Conservation (phyloP, 2,113 vertebrate genomes). For the Apistogramma diplotaenia region DNA sequence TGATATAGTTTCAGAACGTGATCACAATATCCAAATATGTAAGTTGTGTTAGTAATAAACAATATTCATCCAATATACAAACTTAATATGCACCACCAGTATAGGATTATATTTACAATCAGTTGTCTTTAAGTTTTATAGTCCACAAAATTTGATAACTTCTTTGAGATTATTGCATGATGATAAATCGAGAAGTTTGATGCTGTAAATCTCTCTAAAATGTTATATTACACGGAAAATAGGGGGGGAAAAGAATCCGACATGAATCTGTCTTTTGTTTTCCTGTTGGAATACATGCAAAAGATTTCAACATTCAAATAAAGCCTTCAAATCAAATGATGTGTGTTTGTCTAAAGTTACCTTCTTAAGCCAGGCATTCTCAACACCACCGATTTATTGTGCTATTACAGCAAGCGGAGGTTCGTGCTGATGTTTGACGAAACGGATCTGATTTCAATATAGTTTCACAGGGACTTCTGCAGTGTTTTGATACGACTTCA, state of each 20-base stretch:
- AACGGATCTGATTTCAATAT: slow-evolving; percentile 58
- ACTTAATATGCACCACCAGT: background rate
- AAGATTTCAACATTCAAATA: background rate
- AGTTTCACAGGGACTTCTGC: slow-evolving; percentile 39
- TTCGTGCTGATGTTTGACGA: slow-evolving; percentile 49
- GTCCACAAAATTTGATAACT: background rate
- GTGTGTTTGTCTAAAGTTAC: slow-evolving; percentile 14
- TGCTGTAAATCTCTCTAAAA: background rate
- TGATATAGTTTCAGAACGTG: background rate
- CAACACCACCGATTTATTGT: slow-evolving; percentile 41
- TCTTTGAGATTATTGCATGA: background rate
- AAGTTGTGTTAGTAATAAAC: background rate
- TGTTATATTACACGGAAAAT: background rate
- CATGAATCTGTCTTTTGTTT: background rate
- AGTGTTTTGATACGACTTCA: slow-evolving; percentile 48
- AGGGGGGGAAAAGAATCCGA: background rate
- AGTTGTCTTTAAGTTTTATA: background rate
- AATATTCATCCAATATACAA: background rate
- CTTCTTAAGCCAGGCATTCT: slow-evolving; percentile 14
- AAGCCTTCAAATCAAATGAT: slow-evolving; percentile 8
- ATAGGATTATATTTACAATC: too few relatives aligned
- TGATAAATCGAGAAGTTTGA: background rate
- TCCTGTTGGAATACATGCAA: background rate
- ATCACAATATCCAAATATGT: background rate
- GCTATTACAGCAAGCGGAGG: slow-evolving; percentile 33